Evolutionary conservation across 2,797 vertebrate genomes (phyloP), one percentile per base, ranked within the genome.

Genomic region (Myoxocephalus aenaeus): DNA sequence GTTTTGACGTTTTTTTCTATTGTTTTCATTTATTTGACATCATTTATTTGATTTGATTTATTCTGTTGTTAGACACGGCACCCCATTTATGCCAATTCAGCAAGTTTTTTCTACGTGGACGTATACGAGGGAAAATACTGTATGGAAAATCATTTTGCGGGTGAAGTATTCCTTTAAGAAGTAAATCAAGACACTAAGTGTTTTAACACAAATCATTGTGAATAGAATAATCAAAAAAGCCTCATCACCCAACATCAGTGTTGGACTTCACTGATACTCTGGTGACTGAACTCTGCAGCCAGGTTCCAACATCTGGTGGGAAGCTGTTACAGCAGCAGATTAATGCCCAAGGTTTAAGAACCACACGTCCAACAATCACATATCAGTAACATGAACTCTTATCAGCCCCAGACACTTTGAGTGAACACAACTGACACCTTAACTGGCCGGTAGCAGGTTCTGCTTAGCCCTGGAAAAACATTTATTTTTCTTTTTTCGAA

Each of bases 371-470:
- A 50, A 50, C 9, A n/a, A 27, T 25, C 50, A n/a, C 22, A 61
- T 56, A 22, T 51, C 11, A 10, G n/a, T 51, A 42, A 48, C 36
- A 25, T 53, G 51, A 53, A 22, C 20, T 42, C 36, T 25, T 4
- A 12, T 48, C 29, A 48, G 18, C 64, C 36, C 8, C 3, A 14
- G 1, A 2, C 7, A 22, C 5, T 44, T 13, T 59, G 8, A 72
- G 15, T 56, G 12, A 59, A 20, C 64, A 75, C 75, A 83, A 73
- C 77, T 72, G 62, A 89, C 82, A 68, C 67, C 36, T 73, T 81
- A 80, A 83, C 20, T 53, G 66, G 59, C 56, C 80, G n/a, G 40
- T 73, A 74, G 75, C 68, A 62, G 66, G 57, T 63, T 73, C 34
- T 64, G 51, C 50, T 61, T 44, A n/a, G 42, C 53, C 65, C 44